These are phyloP conservation scores for Notamacropus eugenii DNA, from an alignment of 2,797 vertebrate species.

Conservation along the genomic window DNA sequence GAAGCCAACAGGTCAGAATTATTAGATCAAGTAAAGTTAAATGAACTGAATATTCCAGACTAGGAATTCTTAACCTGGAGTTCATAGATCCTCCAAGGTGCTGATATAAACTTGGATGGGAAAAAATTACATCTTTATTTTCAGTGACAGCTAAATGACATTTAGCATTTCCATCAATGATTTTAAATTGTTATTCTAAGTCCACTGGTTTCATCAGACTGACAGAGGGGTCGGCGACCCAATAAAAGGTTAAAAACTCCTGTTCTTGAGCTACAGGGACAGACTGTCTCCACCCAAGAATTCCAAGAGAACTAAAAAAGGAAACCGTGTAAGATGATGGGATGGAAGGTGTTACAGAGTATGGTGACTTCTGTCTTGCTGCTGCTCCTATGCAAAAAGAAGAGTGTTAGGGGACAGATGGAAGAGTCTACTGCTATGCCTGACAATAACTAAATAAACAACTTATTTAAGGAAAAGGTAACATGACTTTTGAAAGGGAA, in stretches of 20 bases:
- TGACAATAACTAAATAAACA: conserved; percentile 18
- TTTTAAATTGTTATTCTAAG: not conserved
- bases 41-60: not conserved
- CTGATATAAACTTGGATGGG: not conserved
- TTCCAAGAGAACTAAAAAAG: not conserved
- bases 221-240: not conserved
- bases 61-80: not conserved
- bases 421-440: conserved; percentile 6
- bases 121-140: not conserved
- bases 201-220: not conserved
- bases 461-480: not conserved
- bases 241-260: not conserved
- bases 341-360: not conserved
- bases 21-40: not conserved
- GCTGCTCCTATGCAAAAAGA: conserved; percentile 17
- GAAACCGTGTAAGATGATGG: not conserved
- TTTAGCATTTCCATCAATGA: not conserved
- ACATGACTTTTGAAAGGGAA: not conserved
- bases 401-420: not conserved
- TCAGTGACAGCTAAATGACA: not conserved
- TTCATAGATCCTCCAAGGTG: not conserved
- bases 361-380: not conserved
- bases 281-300: not conserved
- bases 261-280: not conserved
- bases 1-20: not conserved